Base-by-base conservation (phyloP, 2,113 vertebrate species). In the Corythornis cristatus region DNA sequence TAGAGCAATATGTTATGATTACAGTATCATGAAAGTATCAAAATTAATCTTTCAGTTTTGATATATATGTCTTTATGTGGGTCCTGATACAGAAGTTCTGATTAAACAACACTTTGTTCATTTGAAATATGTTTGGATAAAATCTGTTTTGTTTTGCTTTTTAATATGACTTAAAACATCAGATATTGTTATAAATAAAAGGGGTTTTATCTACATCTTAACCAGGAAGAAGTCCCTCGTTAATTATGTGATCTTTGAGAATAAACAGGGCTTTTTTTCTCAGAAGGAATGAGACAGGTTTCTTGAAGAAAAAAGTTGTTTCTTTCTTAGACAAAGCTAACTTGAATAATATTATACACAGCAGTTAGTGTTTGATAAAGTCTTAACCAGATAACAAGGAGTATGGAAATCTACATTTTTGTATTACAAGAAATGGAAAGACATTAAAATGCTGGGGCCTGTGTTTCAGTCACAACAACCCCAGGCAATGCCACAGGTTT, bases 1-100 rank as follows among this genome's bases (percentile, higher is more conserved):
- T 11, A 88, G 40, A 83, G 22, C 45, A 68, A 60, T 72, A 10
- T 72, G 92, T 86, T 58, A 19, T 78, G 26, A 46, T 80, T 86
- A 40, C 4, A 5, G 11, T 92, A 68, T 92, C 68, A 20, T 35
- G 60, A 77, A 79, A 77, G 26, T 43, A 91, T 74, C 65, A 83
- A 9, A 83, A 67, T 93, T 90, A 57, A 78, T 84, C 45, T 81
- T 88, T 90, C 61, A 18, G 11, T 78, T 93, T 94, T 93, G 86
- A 71, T 84, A 15, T 20, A 53, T 20, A 53, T 81, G 23, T 26
- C 31, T 62, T 78, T 84, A 6, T 61, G 42, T 50, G 45, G 26
- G 13, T 77, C 42, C 48, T 61, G 29, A 60, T 89, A 31, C 6
- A 60, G 43, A 74, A 83, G 75, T 60, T 90, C 51, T 86, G 70